Conservation (phyloP, 2,888 invertebrate genomes). For the Diaprepes abbreviatus region DNA sequence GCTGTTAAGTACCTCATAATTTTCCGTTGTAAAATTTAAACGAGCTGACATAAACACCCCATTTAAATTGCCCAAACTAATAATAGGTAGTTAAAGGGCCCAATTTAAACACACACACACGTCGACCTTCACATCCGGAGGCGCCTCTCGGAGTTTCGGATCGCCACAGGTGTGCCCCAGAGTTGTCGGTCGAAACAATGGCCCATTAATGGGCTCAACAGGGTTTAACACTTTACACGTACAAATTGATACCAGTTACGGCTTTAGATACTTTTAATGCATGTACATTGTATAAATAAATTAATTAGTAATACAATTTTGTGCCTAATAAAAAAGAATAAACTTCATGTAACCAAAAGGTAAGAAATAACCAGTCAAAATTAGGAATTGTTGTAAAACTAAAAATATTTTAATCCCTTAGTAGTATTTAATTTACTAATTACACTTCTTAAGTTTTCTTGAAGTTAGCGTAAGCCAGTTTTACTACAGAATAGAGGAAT, state of each 20-base stretch:
- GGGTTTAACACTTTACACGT: constrained; percentile 35
- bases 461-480: no score
- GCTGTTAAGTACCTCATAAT: constrained; percentile 23
- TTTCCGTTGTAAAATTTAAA: constrained; percentile 32
- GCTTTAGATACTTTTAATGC: no score
- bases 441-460: no score
- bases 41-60: constrained; percentile 37
- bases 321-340: no score
- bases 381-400: no score
- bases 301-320: no score
- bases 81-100: constrained; percentile 41
- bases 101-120: constrained; percentile 38
- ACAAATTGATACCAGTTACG: constrained; percentile 33
- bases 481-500: no score
- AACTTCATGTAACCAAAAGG: no score
- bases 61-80: constrained; percentile 45
- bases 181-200: constrained; percentile 31
- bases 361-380: no score
- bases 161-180: constrained; percentile 45
- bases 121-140: constrained; percentile 41
- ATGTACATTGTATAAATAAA: no score
- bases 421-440: no score
- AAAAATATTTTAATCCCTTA: no score
- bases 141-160: constrained; percentile 30
- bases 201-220: constrained; percentile 30